Percentiles rank a stretch among this genome's conserved stretches.
phyloP scores from a whole-genome alignment of 2,888 invertebrate species.

The Cepaea hortensis region DNA sequence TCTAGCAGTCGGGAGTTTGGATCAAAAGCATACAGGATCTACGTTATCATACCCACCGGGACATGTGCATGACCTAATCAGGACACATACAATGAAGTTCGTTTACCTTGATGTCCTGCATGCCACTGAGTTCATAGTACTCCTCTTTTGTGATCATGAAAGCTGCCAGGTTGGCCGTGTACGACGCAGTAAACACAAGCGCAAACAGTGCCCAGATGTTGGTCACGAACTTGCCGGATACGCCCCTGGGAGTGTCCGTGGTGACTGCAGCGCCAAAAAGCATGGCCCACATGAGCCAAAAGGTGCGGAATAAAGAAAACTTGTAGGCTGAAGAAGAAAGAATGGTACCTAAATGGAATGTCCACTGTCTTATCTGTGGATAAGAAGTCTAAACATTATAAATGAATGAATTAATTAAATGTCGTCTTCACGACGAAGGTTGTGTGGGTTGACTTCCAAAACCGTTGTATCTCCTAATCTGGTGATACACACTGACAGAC shows the following conservation, averaged over 20 bases:
- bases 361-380: not conserved
- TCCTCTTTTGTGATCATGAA: conserved; percentile 99
- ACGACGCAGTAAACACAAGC: conserved; percentile 98
- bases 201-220: conserved; percentile 84
- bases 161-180: conserved; percentile 99
- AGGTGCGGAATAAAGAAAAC: conserved; percentile 89
- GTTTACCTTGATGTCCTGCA: conserved; percentile 84
- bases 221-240: conserved; percentile 85
- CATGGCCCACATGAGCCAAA: conserved; percentile 99
- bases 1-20: too few species aligned
- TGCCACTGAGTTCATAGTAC: conserved; percentile 91
- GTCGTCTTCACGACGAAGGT: not conserved
- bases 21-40: too few species aligned
- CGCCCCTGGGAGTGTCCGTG: conserved; percentile 96
- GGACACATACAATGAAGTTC: not conserved
- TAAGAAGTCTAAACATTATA: not conserved
- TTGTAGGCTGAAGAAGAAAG: conserved; percentile 67
- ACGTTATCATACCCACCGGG: not conserved
- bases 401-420: not conserved
- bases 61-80: not conserved
- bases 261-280: conserved; percentile 97
- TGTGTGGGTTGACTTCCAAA: not conserved
- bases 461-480: too few species aligned
- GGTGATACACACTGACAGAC: too few species aligned
- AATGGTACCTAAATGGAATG: too few species aligned